Percentiles rank a stretch among this genome's conserved stretches.
phyloP scores from a whole-genome alignment of 1,140 invertebrate genomes.

The Drosophila takahashii region DNA sequence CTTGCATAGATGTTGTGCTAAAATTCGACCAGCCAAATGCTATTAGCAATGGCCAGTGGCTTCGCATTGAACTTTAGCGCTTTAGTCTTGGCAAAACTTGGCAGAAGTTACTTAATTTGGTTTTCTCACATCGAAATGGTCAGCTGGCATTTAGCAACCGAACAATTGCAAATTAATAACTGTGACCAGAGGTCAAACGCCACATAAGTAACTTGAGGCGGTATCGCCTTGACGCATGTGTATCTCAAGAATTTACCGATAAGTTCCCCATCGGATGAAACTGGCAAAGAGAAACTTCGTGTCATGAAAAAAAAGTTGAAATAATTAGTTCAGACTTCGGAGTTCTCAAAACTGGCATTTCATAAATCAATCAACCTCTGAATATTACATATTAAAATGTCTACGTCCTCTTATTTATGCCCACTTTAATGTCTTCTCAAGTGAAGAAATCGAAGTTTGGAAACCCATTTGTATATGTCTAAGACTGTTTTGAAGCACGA shows the following conservation, averaged over 20 bases:
- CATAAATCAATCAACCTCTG: conserved; percentile 56
- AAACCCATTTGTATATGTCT: conserved; percentile 42
- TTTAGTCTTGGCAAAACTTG: conserved; percentile 48
- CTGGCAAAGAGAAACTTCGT: conserved; percentile 39
- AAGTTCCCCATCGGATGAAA: conserved; percentile 42
- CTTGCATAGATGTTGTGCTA: conserved; percentile 75
- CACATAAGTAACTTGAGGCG: conserved; percentile 58
- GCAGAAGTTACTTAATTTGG: conserved; percentile 55
- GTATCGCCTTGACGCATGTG: conserved; percentile 20
- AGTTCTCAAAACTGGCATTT: conserved; percentile 14
- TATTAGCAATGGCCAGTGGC: conserved; percentile 3
- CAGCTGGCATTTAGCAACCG: conserved; percentile 56
- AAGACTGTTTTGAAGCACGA: conserved; percentile 31
- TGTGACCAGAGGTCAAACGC: conserved; percentile 56
- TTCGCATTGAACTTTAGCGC: conserved; percentile 73
- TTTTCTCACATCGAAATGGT: conserved; percentile 22
- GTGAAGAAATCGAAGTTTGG: conserved; percentile 19
- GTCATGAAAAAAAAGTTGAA: conserved; percentile 25
- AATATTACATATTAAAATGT: conserved; percentile 41
- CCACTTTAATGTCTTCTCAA: conserved; percentile 45
- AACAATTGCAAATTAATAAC: conserved; percentile 77
- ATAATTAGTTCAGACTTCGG: conserved; percentile 60
- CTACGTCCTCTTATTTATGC: conserved; percentile 60
- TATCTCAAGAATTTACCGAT: conserved; percentile 23
- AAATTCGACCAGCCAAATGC: conserved; percentile 49